Base-by-base conservation (phyloP, 2,888 invertebrate species). In the Limenitis camilla region DNA sequence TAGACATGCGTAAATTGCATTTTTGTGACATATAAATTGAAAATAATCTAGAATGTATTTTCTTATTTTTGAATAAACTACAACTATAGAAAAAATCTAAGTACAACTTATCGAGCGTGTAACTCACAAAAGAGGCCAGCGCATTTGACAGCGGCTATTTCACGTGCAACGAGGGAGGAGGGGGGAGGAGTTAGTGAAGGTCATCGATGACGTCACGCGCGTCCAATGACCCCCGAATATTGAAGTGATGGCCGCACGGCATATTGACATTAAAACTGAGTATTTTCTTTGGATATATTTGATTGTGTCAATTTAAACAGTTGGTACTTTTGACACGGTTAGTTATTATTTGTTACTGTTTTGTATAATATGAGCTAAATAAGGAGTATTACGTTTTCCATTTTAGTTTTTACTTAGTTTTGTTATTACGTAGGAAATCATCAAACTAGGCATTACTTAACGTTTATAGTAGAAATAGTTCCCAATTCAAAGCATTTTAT, bases 131-230 rank as follows among this genome's bases (percentile, higher is more conserved):
- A 52, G 52, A 55, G 56, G 56, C 55, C 55, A 54, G 60, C 56
- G 57, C 58, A 54, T 60, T 61, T 52, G 60, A 69, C 71, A 66
- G 68, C 69, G 71, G 68, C 58, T 56, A 41, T 53, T 46, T 51
- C 50, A 51, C 50, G 44, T 44, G 50, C 45, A 44, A 44, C 39
- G 5, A 39, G 48, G 40, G 5, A 39, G 48, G 47, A 47, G 55
- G 57, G 58, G 63, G 61, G 59, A 60, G 53, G 61, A 56, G 66
- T 76, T 73, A 79, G 74, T 81, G 88, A 88, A 88, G 88, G 88
- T 88, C 88, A 84, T 70, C 67, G 54, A 71, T 87, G 85, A 86
- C 87, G 87, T 86, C 83, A 84, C 71, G 58, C 53, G 59, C 60
- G 69, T 73, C 63, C 82, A 78, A 74, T 81, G 85, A 86, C 85